Evolutionary conservation across 2,888 invertebrate species (phyloP), one percentile per base, ranked within the genome.

Genomic region (Junonia oenone): DNA sequence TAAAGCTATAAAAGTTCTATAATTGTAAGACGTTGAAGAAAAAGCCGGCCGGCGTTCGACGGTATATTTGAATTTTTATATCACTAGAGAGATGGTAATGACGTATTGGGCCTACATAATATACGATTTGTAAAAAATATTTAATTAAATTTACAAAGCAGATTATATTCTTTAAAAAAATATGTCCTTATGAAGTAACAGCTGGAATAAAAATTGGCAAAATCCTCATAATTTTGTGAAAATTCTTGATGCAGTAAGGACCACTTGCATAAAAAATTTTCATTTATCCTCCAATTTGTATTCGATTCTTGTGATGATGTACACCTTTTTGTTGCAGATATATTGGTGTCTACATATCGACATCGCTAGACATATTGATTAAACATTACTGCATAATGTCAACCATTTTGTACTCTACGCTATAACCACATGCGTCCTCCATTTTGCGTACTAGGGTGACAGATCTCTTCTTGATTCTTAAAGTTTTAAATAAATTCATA

Each of bases 321-420:
- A 27, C 6, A 8, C 48, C 1, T 19, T 46, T 56, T 54, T 55
- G 40, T 56, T 57, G 13, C 56, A 62, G 58, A 51, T 51, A 46
- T 26, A 14, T 26, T 27, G 48, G 27, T 45, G 45, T 38, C 45
- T 53, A 56, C 52, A 45, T 49, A 46, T 56, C 50, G 49, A 27
- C 56, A 49, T 49, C 53, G 61, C 59, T 69, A 71, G 72, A 72
- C 67, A 68, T 76, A 82, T 82, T 75, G 83, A 81, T 83, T 81
- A 67, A 72, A 76, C 73, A 79, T 78, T 76, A 75, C 75, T 78
- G 79, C 75, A 76, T 75, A 72, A 74, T 73, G 78, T 76, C 83
- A 78, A 77, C 81, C 83, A 83, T 82, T 82, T 82, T 82, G 82
- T 72, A 68, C 70, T 58, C 66, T 66, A 68, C 68, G 63, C 63